Conservation (phyloP, 2,888 invertebrate species). For the Odiellus spinosus region DNA sequence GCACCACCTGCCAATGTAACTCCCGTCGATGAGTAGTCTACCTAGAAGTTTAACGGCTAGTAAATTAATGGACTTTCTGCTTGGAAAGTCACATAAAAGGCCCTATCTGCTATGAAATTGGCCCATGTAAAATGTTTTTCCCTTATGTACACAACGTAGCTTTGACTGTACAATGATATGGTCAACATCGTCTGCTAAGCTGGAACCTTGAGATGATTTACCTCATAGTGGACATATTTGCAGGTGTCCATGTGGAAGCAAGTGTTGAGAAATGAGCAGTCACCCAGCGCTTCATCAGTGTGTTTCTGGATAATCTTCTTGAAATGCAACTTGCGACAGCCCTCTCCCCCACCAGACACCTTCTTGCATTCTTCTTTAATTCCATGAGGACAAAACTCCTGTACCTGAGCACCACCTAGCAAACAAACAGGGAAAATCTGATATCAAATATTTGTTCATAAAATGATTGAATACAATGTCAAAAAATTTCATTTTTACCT, state of each 20-base stretch:
- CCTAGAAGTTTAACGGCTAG: too few species aligned
- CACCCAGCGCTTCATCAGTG: slow-evolving; percentile 85
- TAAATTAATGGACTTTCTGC: too few species aligned
- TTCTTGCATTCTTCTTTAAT: slow-evolving; percentile 69
- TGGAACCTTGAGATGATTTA: slow-evolving; percentile 41
- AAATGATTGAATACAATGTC: too few species aligned
- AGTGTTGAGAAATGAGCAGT: slow-evolving; percentile 93
- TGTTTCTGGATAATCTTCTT: slow-evolving; percentile 90
- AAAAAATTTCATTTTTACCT: too few species aligned
- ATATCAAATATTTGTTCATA: too few species aligned
- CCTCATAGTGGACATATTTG: slow-evolving; percentile 94
- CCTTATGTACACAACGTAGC: slow-evolving; percentile 9
- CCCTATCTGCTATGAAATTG: too few species aligned
- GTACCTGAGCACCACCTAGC: slow-evolving; percentile 43
- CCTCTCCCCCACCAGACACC: slow-evolving; percentile 33
- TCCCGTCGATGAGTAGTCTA: too few species aligned
- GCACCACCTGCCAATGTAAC: too few species aligned
- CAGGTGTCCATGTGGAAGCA: slow-evolving; percentile 99
- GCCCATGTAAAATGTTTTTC: too few species aligned
- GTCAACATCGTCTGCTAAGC: slow-evolving; percentile 7
- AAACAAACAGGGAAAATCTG: too few species aligned
- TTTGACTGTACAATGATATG: slow-evolving; percentile 9
- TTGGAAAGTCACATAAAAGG: too few species aligned
- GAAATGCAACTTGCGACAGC: slow-evolving; percentile 83
- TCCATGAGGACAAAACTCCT: slow-evolving; percentile 91